Evolutionary conservation across 2,888 invertebrate species (phyloP), one percentile per base, ranked within the genome.

Genomic region (Sericinus montela): DNA sequence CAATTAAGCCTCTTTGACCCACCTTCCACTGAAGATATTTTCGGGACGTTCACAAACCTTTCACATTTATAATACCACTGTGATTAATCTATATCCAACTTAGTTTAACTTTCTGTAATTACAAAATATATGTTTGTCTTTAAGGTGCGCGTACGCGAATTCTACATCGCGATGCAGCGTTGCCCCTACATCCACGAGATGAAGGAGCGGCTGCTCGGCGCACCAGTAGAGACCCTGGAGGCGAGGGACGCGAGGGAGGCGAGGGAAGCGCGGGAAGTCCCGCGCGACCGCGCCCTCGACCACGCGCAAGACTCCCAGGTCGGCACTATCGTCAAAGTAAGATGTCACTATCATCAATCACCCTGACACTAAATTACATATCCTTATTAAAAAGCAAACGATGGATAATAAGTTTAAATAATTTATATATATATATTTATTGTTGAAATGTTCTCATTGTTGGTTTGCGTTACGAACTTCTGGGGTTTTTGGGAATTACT

Each of bases 101-200:
- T n/a, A n/a, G n/a, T n/a, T n/a, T n/a, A n/a, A 19, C 19, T 3
- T 19, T 19, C 5, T 3, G 19, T 19, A 19, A 19, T 19, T 19
- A 19, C 3, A 19, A 5, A 19, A 19, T 19, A 19, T 19, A 3
- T 19, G 19, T 45, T 48, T 57, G 10, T 42, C 47, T 15, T 10
- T 0, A 68, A 88, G 88, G 88, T 88, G 67, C 88, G 88, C 78
- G 88, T 88, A 30, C 88, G 88, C 83, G 86, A 85, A 77, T 87
- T 86, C 68, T 80, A 80, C 79, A 89, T 91, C 90, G 92, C 91
- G 85, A 94, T 94, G 94, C 94, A 94, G 91, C 93, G 95, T 89
- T 96, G 95, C 91, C 96, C 96, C 72, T 96, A 96, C 91, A 93
- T 96, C 87, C 95, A 95, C 91, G 96, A 96, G 92, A 96, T 96